phyloP scores from a whole-genome alignment of 2,888 invertebrate genomes.

The Galerucella nymphaeae region DNA sequence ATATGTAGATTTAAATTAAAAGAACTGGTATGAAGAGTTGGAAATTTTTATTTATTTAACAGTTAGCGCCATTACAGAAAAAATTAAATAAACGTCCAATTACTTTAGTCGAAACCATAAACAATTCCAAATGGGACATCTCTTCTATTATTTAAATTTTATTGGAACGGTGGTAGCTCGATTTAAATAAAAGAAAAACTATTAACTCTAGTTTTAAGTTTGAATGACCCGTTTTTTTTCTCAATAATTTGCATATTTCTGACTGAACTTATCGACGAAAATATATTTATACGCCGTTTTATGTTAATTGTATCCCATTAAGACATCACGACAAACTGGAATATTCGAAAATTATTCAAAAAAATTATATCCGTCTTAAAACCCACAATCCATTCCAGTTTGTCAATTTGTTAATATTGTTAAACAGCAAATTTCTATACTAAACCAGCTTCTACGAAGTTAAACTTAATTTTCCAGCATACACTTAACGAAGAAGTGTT shows the following conservation, averaged over 20 bases:
- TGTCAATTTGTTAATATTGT: too few species aligned
- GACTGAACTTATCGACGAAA: neutral
- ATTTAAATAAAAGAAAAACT: neutral
- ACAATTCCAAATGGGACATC: conserved; percentile 4
- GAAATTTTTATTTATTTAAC: too few species aligned
- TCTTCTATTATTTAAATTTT: conserved; percentile 4
- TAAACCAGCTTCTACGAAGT: neutral
- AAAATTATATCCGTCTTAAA: neutral
- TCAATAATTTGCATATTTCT: neutral
- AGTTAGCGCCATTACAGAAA: too few species aligned
- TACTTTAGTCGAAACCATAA: neutral
- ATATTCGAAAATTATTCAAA: neutral
- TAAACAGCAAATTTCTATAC: neutral
- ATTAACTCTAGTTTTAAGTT: neutral
- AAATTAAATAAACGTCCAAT: neutral
- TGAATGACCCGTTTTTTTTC: neutral
- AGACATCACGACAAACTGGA: neutral
- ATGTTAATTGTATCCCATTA: neutral
- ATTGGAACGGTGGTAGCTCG: neutral
- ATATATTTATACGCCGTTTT: neutral
- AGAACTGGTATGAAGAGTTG: too few species aligned
- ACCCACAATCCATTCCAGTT: neutral
- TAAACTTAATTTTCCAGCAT: conserved; percentile 19
- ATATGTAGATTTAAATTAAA: neutral
- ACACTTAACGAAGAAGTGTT: conserved; percentile 15